Percentiles rank a stretch among this genome's conserved stretches.
Conservation (phyloP, 2,797 vertebrate genomes). For the Lindbergichthys nudifrons region DNA sequence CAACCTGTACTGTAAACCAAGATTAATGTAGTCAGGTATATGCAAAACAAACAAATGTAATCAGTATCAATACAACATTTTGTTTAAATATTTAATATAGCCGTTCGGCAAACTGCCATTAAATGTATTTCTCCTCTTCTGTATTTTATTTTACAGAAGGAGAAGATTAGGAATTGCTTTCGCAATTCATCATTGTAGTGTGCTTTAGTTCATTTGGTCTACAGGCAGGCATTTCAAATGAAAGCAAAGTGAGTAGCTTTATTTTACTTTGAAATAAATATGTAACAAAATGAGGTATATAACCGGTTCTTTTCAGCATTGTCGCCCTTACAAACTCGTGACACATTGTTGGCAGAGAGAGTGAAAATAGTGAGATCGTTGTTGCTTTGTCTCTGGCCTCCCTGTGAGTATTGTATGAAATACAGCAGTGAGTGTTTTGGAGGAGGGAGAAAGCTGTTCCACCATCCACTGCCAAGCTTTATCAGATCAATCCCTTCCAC, state of each 20-base stretch:
- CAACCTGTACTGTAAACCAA: conserved; percentile 21
- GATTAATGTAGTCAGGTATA: conserved; percentile 32
- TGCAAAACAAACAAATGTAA: conserved; percentile 27
- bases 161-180: conserved; percentile 6
- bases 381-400: conserved; percentile 53
- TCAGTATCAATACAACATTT: conserved; percentile 1
- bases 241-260: background rate
- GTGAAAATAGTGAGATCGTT: conserved; percentile 51
- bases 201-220: conserved; percentile 17
- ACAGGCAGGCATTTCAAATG: conserved; percentile 5
- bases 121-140: conserved; percentile 2
- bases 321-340: conserved; percentile 32
- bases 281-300: conserved; percentile 8
- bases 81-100: conserved; percentile 6
- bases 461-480: conserved; percentile 64
- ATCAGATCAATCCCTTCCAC: conserved; percentile 56
- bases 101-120: background rate
- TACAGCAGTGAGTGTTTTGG: conserved; percentile 54
- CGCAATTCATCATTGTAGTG: conserved; percentile 2
- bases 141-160: conserved; percentile 3
- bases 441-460: conserved; percentile 66
- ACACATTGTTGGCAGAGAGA: conserved; percentile 48
- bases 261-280: conserved; percentile 6
- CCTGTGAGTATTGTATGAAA: conserved; percentile 49
- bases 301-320: conserved; percentile 3